Conservation (phyloP, 2,113 vertebrate genomes). For the Rhagologus leucostigma region DNA sequence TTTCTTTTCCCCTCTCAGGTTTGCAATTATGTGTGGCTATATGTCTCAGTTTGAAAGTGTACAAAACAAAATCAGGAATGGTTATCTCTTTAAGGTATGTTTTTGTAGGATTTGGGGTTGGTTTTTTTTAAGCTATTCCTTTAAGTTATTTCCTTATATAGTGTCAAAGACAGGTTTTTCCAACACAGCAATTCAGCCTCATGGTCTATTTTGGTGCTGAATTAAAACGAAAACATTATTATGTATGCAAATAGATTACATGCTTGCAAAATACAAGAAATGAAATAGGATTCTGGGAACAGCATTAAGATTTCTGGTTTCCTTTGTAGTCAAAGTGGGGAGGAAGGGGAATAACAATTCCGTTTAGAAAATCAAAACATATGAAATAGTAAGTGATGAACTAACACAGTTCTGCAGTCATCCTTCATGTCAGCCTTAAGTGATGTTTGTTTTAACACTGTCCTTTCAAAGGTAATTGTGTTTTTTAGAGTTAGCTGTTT, state of each 20-base stretch:
- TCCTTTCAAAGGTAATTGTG: background rate
- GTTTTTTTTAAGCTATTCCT: background rate
- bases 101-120: constrained; percentile 37
- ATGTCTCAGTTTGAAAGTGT: constrained; percentile 90
- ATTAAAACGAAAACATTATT: background rate
- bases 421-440: background rate
- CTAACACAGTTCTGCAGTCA: background rate
- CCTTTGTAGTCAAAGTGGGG: background rate
- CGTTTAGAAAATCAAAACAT: background rate
- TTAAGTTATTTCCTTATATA: constrained; percentile 32
- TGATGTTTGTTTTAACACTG: background rate
- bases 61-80: constrained; percentile 95
- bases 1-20: constrained; percentile 78
- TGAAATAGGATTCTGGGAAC: background rate
- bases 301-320: background rate
- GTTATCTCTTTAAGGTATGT: constrained; percentile 92
- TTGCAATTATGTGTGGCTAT: constrained; percentile 91
- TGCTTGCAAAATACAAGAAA: background rate
- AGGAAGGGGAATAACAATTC: background rate
- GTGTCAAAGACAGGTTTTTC: background rate
- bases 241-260: background rate
- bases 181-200: background rate
- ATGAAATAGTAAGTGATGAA: background rate
- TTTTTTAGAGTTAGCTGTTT: background rate
- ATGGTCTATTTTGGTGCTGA: background rate